phyloP scores from a whole-genome alignment of 2,888 invertebrate species.

The Sialis lutaria region DNA sequence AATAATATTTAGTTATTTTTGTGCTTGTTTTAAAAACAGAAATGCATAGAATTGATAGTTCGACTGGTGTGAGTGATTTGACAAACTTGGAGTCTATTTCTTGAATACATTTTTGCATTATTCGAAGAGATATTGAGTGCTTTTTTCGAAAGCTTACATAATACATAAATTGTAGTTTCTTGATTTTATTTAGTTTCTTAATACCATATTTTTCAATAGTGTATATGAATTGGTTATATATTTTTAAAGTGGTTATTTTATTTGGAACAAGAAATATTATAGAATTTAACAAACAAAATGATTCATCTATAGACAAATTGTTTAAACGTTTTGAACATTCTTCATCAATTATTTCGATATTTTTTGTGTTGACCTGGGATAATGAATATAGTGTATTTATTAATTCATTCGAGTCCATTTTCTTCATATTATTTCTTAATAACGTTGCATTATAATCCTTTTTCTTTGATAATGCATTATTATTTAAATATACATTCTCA shows the following conservation, averaged over 20 bases:
- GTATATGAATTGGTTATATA: not conserved
- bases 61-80: conserved; percentile 18
- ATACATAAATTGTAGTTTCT: conserved; percentile 22
- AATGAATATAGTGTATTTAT: too few species aligned
- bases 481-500: not conserved
- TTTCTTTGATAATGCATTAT: not conserved
- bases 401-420: not conserved
- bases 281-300: not conserved
- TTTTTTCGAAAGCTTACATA: conserved; percentile 23
- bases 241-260: not conserved
- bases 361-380: conserved; percentile 1
- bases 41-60: conserved; percentile 23
- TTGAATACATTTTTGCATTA: conserved; percentile 17
- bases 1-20: conserved; percentile 17
- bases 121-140: conserved; percentile 13
- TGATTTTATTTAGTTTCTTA: conserved; percentile 14
- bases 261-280: not conserved
- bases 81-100: conserved; percentile 12
- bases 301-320: conserved; percentile 9
- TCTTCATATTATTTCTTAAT: not conserved
- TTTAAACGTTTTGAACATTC: conserved; percentile 18
- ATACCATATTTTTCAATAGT: not conserved
- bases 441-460: not conserved
- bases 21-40: conserved; percentile 23
- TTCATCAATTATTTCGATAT: conserved; percentile 17